Base-by-base conservation (phyloP, 2,797 vertebrate species). In the Falco biarmicus region DNA sequence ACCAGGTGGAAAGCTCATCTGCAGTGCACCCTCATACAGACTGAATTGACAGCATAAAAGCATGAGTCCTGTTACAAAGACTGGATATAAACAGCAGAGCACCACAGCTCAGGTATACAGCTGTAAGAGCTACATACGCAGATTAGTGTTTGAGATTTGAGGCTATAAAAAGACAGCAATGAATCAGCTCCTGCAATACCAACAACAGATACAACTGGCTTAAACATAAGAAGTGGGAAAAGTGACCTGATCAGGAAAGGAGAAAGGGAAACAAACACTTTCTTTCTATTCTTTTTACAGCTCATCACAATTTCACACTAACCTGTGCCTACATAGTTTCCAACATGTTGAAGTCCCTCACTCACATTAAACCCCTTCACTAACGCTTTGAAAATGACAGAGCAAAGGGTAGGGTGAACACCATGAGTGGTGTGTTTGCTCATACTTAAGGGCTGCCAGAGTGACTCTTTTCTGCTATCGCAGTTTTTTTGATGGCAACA, bases 171-270 rank as follows among this genome's bases (percentile, higher is more conserved):
- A 95, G 47, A 68, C 64, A 84, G 71, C 54, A 63, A 29, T 64
- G 65, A 95, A 89, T 90, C 81, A 95, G 65, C 57, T 94, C 87
- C 70, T 91, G 77, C 65, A 81, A 59, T 50, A 63, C 16, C n/a
- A 59, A 78, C 4, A 4, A 65, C 70, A 89, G 84, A 81, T 87
- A 56, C 61, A 60, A 92, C 6, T 10, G 63, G 75, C 48, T 92
- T 70, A 83, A 74, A 83, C 19, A 12, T 13, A 48, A 80, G 26
- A 29, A 53, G 3, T 37, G 41, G 60, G 66, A 41, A 32, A 29
- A 77, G 21, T 43, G 25, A 89, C 50, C 32, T 31, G 21, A 24
- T 21, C 25, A 71, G 70, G 64, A 76, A 85, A 96, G 20, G 26
- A 63, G 34, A 87, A 81, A 91, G 66, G 59, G 54, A 86, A 90